Evolutionary conservation across 2,888 invertebrate species (phyloP).

Genomic region (Drosophila cognata): DNA sequence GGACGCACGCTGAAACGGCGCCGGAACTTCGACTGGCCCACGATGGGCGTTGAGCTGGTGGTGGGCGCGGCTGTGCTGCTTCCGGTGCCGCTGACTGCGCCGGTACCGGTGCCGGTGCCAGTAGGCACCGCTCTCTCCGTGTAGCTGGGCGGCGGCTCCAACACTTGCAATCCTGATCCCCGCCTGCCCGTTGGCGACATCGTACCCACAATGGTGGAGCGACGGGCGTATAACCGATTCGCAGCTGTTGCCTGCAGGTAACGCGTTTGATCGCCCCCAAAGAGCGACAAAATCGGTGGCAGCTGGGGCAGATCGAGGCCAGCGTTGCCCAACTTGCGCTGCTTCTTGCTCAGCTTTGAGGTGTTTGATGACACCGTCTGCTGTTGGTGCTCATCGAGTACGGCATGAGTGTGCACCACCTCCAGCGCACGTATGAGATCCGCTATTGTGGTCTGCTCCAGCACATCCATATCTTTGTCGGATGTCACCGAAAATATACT

Average conservation of each 20-base stretch:
- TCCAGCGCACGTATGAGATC: conserved; percentile 92
- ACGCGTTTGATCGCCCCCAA: conserved; percentile 83
- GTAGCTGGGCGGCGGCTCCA: conserved; percentile 83
- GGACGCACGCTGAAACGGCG: conserved; percentile 84
- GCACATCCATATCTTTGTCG: conserved; percentile 85
- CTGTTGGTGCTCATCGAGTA: conserved; percentile 77
- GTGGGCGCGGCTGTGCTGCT: neutral
- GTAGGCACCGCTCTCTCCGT: conserved; percentile 64
- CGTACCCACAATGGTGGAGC: conserved; percentile 83
- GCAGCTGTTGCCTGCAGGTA: conserved; percentile 71
- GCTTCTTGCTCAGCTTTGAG: conserved; percentile 63
- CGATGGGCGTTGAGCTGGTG: conserved; percentile 5
- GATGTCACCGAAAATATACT: conserved; percentile 83
- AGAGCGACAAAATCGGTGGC: conserved; percentile 85
- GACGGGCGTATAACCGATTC: conserved; percentile 81
- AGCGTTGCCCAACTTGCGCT: conserved; percentile 87
- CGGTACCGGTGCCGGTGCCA: neutral
- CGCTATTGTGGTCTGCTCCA: conserved; percentile 93
- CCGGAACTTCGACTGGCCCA: conserved; percentile 77
- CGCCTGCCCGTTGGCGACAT: conserved; percentile 57
- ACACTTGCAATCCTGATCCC: conserved; percentile 67
- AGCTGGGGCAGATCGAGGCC: conserved; percentile 85
- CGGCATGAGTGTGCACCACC: conserved; percentile 87
- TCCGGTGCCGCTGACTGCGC: neutral
- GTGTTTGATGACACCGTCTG: conserved; percentile 33